Evolutionary conservation across 2,113 vertebrate species (phyloP).

Genomic region (Scomber japonicus): DNA sequence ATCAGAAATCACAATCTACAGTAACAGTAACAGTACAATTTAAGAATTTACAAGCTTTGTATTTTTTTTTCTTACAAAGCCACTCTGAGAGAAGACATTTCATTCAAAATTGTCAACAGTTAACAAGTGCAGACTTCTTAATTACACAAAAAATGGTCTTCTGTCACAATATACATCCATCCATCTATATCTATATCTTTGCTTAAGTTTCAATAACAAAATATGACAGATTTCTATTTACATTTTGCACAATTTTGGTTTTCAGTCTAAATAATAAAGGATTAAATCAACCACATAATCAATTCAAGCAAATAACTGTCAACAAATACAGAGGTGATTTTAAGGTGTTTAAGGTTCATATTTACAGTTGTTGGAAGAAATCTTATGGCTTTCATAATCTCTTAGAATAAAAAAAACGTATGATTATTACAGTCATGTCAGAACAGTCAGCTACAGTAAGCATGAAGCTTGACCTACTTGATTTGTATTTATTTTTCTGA

Average conservation of each 20-base stretch:
- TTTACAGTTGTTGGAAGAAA: neutral
- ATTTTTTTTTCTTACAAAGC: neutral
- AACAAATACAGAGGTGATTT: neutral
- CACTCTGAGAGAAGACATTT: neutral
- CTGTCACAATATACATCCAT: neutral
- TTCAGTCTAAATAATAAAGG: neutral
- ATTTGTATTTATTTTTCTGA: neutral
- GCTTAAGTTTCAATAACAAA: neutral
- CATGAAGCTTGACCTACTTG: neutral
- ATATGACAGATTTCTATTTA: neutral
- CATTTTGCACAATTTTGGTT: neutral
- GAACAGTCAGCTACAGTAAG: neutral
- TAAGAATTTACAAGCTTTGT: neutral
- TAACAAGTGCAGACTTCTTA: neutral
- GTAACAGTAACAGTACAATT: slow-evolving; percentile 10
- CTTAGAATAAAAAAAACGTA: too few relatives aligned
- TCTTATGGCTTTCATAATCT: neutral
- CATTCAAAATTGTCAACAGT: too few relatives aligned
- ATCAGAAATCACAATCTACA: neutral
- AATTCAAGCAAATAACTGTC: neutral
- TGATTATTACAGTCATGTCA: neutral
- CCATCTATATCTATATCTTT: too few relatives aligned
- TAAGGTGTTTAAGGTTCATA: neutral
- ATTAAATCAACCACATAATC: neutral
- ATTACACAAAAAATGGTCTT: neutral